These are phyloP conservation scores for Sinhomidia bicolor DNA, from an alignment of 2,888 invertebrate species.

Conservation along the genomic window DNA sequence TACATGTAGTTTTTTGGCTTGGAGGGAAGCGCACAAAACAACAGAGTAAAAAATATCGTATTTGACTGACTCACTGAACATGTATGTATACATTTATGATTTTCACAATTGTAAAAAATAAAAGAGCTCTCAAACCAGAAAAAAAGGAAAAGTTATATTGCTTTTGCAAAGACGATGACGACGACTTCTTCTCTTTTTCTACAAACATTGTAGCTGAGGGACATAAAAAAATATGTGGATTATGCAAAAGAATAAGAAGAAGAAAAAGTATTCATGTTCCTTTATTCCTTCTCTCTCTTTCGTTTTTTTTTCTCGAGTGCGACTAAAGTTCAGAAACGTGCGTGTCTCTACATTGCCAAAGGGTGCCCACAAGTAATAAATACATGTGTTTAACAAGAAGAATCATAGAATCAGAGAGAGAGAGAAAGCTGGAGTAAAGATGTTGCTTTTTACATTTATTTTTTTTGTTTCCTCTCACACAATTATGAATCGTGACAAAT, in stretches of 20 bases:
- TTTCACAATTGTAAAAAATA: too few species aligned
- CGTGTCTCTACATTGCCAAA: neutral
- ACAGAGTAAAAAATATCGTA: neutral
- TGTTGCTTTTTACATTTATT: neutral
- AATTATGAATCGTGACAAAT: neutral
- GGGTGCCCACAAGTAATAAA: neutral
- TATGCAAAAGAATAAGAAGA: neutral
- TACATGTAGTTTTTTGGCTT: too few species aligned
- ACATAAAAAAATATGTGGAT: slow-evolving; percentile 18
- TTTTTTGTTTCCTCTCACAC: neutral
- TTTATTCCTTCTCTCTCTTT: too few species aligned
- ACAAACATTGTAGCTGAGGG: slow-evolving; percentile 2
- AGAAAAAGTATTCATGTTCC: too few species aligned
- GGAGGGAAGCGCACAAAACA: neutral
- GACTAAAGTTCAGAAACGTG: slow-evolving; percentile 14
- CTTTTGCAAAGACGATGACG: too few species aligned
- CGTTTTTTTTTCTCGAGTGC: neutral
- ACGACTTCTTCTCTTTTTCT: neutral
- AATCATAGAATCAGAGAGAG: too few species aligned
- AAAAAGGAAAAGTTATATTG: neutral
- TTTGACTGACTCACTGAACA: too few species aligned
- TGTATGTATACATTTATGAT: neutral
- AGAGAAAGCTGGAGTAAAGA: neutral
- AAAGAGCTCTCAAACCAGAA: too few species aligned
- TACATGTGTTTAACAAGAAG: neutral